phyloP scores from a whole-genome alignment of 2,888 invertebrate genomes.

The Drosophila eohydei region DNA sequence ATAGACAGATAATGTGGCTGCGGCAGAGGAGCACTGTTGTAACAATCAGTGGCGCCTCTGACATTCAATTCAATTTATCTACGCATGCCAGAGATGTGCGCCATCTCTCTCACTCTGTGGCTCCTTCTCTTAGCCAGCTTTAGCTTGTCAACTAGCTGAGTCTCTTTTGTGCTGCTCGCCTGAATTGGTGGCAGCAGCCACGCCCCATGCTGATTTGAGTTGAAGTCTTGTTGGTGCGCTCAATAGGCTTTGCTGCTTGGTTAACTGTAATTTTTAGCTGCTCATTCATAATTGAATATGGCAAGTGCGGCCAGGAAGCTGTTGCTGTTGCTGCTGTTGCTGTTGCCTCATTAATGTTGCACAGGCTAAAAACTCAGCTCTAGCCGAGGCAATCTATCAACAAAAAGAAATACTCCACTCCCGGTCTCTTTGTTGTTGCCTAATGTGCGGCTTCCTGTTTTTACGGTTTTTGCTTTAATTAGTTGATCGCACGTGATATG shows the following conservation, averaged over 20 bases:
- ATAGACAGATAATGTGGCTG: slow-evolving; percentile 24
- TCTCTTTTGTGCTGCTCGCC: slow-evolving; percentile 34
- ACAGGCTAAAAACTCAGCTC: slow-evolving; percentile 31
- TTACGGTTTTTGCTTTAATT: slow-evolving; percentile 75
- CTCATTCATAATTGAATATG: slow-evolving; percentile 77
- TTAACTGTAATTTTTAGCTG: slow-evolving; percentile 67
- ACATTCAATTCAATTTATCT: slow-evolving; percentile 77
- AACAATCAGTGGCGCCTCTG: slow-evolving; percentile 63
- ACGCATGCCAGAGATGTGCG: slow-evolving; percentile 65
- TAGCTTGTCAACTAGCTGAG: slow-evolving; percentile 24
- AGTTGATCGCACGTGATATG: slow-evolving; percentile 78
- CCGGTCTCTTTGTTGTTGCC: slow-evolving; percentile 46
- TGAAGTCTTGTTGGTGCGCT: slow-evolving; percentile 26
- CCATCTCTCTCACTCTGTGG: not conserved
- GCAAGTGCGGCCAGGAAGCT: slow-evolving; percentile 60
- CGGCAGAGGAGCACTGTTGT: slow-evolving; percentile 22
- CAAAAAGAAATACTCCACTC: slow-evolving; percentile 15
- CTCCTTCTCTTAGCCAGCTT: slow-evolving; percentile 9
- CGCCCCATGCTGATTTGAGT: slow-evolving; percentile 35
- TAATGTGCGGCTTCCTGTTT: slow-evolving; percentile 78
- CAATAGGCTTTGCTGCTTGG: slow-evolving; percentile 36
- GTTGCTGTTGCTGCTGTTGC: slow-evolving; percentile 20
- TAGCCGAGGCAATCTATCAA: slow-evolving; percentile 62
- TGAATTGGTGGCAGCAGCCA: slow-evolving; percentile 30
- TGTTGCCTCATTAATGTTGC: slow-evolving; percentile 66